Evolutionary conservation across 2,113 vertebrate species (phyloP).

Genomic region (Erinaceus europaeus): DNA sequence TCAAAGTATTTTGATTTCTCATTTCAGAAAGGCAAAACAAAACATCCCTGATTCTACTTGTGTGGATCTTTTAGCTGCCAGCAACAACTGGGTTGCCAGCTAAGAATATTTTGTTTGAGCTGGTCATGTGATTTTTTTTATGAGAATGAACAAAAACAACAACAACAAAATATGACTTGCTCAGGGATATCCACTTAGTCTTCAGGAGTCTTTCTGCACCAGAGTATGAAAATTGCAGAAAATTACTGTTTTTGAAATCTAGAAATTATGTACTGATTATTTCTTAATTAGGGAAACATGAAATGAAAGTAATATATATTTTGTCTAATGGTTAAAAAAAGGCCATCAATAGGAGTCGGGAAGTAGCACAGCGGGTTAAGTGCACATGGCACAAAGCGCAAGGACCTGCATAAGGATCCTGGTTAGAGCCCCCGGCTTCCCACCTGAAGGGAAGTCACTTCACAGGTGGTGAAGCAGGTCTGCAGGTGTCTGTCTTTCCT

Average conservation of each 20-base stretch:
- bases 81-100: neutral
- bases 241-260: neutral
- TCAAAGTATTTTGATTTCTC: slow-evolving; percentile 52
- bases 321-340: neutral
- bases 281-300: neutral
- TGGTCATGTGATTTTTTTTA: slow-evolving; percentile 28
- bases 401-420: too few species aligned
- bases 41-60: slow-evolving; percentile 38
- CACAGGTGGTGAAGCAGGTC: too few species aligned
- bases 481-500: too few species aligned
- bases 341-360: too few species aligned
- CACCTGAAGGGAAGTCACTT: too few species aligned
- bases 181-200: neutral
- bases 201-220: neutral
- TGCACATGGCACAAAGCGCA: too few species aligned
- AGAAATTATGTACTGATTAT: neutral
- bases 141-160: too few species aligned
- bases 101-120: neutral
- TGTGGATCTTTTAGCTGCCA: neutral
- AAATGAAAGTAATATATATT: neutral
- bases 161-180: too few species aligned
- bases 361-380: too few species aligned
- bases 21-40: slow-evolving; percentile 52
- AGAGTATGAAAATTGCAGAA: slow-evolving; percentile 42
- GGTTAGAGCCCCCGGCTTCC: too few species aligned